A percentile compares a stretch with the other conserved stretches of the same genome.
Conservation (phyloP, 2,888 invertebrate genomes). For the Synergus itoensis region DNA sequence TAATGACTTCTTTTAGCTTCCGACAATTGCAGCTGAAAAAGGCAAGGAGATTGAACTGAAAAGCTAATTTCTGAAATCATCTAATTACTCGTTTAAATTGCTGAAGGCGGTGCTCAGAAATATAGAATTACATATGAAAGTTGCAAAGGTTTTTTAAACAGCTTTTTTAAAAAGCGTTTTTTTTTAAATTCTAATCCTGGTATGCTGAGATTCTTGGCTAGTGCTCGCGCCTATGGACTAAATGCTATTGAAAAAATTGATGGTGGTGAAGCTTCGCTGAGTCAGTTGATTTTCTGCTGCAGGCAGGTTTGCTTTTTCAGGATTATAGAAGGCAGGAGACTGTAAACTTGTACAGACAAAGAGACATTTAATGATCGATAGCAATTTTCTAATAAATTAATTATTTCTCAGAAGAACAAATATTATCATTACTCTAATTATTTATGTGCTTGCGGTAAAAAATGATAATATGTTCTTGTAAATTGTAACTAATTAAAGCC, state of each 20-base stretch:
- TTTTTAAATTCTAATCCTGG: background rate
- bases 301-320: background rate
- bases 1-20: background rate
- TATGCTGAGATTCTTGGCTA: background rate
- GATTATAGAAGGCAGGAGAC: background rate
- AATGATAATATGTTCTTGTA: background rate
- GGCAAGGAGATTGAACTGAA: background rate
- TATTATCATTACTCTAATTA: too few relatives aligned
- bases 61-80: background rate
- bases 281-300: constrained; percentile 4
- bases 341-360: background rate
- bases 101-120: background rate
- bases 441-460: too few relatives aligned
- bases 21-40: background rate
- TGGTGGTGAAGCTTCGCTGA: background rate
- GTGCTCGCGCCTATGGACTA: background rate
- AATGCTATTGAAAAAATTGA: background rate
- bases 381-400: background rate
- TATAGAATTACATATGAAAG: background rate
- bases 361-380: background rate
- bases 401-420: too few relatives aligned
- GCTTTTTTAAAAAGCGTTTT: background rate
- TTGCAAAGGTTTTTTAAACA: background rate
- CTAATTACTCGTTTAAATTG: background rate
- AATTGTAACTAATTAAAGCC: background rate